Percentiles rank a stretch among this genome's conserved stretches.
These are phyloP conservation scores for Leptocoma aspasia DNA, from an alignment of 2,113 vertebrate species.

Conservation along the genomic window DNA sequence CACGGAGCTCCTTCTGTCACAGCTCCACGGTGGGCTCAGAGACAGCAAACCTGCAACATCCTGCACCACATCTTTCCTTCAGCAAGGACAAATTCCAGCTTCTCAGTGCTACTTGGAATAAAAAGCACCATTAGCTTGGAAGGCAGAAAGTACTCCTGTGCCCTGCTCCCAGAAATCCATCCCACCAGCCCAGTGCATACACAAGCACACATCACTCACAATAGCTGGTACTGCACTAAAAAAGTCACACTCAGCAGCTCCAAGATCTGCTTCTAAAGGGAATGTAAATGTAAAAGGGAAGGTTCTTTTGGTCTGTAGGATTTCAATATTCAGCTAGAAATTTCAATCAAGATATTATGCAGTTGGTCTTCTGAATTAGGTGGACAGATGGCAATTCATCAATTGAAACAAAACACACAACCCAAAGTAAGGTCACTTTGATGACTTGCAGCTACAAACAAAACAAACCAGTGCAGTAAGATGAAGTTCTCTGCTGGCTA, in stretches of 20 bases:
- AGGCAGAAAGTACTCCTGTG: not conserved
- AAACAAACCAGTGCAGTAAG: not conserved
- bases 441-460: constrained; percentile 30
- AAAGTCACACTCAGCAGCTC: not conserved
- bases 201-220: not conserved
- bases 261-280: not conserved
- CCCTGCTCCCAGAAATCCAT: not conserved
- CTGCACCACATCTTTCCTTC: not conserved
- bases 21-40: not conserved
- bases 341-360: not conserved
- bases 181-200: not conserved
- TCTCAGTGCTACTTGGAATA: not conserved
- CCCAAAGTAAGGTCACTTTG: not conserved
- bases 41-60: not conserved
- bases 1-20: not conserved
- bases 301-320: not conserved
- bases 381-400: not conserved
- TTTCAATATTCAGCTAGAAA: not conserved
- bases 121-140: not conserved
- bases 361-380: not conserved
- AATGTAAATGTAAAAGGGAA: not conserved
- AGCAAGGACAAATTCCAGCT: not conserved
- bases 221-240: not conserved
- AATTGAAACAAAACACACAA: not conserved
- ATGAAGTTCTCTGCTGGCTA: constrained; percentile 40